Evolutionary conservation across 2,888 invertebrate species (phyloP).

Genomic region (Acrocera orbiculus): DNA sequence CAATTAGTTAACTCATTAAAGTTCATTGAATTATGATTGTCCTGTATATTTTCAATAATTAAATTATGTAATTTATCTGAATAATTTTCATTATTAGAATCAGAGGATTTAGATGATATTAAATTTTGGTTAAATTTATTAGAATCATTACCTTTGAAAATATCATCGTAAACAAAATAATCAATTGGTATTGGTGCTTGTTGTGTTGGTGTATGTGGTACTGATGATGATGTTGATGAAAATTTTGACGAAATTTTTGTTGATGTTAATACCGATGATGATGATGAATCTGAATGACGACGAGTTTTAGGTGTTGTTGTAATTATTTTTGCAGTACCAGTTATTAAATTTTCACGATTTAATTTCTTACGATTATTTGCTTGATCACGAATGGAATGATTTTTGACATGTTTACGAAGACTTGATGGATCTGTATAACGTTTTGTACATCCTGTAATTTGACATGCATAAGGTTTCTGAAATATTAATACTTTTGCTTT

Average conservation of each 20-base stretch:
- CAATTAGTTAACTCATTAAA: slow-evolving; percentile 34
- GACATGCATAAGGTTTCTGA: slow-evolving; percentile 85
- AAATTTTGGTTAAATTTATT: too few relatives aligned
- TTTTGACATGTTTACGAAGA: slow-evolving; percentile 81
- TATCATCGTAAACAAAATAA: too few relatives aligned
- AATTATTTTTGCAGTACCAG: slow-evolving; percentile 8
- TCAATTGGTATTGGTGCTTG: background rate
- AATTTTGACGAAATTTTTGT: slow-evolving; percentile 8
- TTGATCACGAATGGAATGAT: slow-evolving; percentile 36
- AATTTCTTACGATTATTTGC: slow-evolving; percentile 14
- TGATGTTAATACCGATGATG: slow-evolving; percentile 10
- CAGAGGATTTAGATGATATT: background rate
- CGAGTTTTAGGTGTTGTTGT: slow-evolving; percentile 13
- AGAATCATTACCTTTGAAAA: too few relatives aligned
- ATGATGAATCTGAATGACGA: slow-evolving; percentile 26
- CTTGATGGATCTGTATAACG: slow-evolving; percentile 91
- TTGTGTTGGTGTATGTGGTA: background rate
- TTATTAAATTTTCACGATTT: slow-evolving; percentile 8
- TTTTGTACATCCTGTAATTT: slow-evolving; percentile 70
- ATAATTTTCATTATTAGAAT: slow-evolving; percentile 7
- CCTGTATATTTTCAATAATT: too few relatives aligned
- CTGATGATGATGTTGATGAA: slow-evolving; percentile 5
- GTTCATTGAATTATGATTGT: slow-evolving; percentile 30
- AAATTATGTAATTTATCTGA: slow-evolving; percentile 2
- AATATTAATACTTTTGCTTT: slow-evolving; percentile 6